Evolutionary conservation across 2,113 vertebrate genomes (phyloP).

Genomic region (Gila orcuttii): DNA sequence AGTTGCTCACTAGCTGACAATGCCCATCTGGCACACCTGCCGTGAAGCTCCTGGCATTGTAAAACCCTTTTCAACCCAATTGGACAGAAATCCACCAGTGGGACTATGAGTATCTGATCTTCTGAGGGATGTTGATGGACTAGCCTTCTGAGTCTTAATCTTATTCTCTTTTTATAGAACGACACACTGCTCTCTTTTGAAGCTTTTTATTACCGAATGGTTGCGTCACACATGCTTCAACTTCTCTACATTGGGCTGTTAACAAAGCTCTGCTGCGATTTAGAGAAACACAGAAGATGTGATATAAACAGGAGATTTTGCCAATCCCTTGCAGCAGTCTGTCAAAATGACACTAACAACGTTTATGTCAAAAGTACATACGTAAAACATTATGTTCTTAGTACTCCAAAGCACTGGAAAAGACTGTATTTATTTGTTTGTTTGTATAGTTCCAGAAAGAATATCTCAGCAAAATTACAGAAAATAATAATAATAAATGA

Average conservation of each 20-base stretch:
- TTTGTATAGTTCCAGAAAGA: neutral
- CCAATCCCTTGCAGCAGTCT: neutral
- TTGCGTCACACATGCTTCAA: conserved; percentile 42
- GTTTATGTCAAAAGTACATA: neutral
- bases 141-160: conserved; percentile 22
- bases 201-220: conserved; percentile 34
- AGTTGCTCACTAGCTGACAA: conserved; percentile 29
- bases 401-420: neutral
- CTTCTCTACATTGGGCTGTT: conserved; percentile 1
- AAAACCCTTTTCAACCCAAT: conserved; percentile 5
- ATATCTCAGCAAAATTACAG: no score
- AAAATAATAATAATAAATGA: no score
- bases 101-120: conserved; percentile 26
- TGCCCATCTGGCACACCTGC: neutral
- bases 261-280: conserved; percentile 4
- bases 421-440: neutral
- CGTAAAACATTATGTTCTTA: neutral
- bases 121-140: neutral
- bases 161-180: neutral
- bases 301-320: conserved; percentile 10
- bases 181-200: conserved; percentile 15
- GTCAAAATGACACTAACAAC: neutral
- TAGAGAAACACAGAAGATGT: neutral
- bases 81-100: conserved; percentile 17
- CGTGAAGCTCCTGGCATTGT: conserved; percentile 14